A percentile compares a stretch with the other conserved stretches of the same genome.
Conservation (phyloP, 2,888 invertebrate species). For the Hirtodrosophila trivittata region DNA sequence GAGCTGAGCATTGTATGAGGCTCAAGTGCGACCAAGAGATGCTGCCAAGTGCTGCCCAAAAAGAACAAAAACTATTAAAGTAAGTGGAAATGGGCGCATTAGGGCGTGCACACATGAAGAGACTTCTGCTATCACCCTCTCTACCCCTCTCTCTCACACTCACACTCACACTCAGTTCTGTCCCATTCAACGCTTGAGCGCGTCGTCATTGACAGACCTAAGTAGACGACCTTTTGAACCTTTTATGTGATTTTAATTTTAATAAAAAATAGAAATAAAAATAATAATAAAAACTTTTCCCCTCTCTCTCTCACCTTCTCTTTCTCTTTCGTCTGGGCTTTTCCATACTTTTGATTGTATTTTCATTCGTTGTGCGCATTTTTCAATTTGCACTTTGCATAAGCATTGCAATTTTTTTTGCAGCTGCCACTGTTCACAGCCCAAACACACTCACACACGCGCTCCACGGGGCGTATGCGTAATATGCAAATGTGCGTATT, state of each 20-base stretch:
- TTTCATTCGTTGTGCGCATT: conserved; percentile 8
- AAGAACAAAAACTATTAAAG: conserved; percentile 71
- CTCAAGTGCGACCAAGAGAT: conserved; percentile 38
- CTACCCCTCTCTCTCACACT: neutral
- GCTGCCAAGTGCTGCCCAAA: conserved; percentile 51
- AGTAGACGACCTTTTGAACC: conserved; percentile 49
- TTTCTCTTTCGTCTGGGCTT: neutral
- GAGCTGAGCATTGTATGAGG: conserved; percentile 18
- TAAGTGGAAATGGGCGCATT: conserved; percentile 76
- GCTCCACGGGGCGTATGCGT: conserved; percentile 46
- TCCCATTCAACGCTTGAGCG: conserved; percentile 41
- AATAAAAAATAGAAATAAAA: conserved; percentile 18
- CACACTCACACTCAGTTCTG: neutral
- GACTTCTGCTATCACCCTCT: conserved; percentile 13
- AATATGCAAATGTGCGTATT: conserved; percentile 49
- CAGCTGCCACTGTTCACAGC: conserved; percentile 38
- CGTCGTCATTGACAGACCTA: conserved; percentile 36
- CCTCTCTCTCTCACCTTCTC: no score
- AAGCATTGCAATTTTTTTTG: conserved; percentile 34
- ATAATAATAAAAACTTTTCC: conserved; percentile 14
- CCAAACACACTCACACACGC: neutral
- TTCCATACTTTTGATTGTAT: conserved; percentile 11
- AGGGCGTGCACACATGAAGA: conserved; percentile 44
- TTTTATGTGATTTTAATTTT: conserved; percentile 68
- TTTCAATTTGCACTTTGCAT: conserved; percentile 44